These are phyloP conservation scores for Erithacus rubecula DNA, from an alignment of 2,797 vertebrate species.

Conservation along the genomic window DNA sequence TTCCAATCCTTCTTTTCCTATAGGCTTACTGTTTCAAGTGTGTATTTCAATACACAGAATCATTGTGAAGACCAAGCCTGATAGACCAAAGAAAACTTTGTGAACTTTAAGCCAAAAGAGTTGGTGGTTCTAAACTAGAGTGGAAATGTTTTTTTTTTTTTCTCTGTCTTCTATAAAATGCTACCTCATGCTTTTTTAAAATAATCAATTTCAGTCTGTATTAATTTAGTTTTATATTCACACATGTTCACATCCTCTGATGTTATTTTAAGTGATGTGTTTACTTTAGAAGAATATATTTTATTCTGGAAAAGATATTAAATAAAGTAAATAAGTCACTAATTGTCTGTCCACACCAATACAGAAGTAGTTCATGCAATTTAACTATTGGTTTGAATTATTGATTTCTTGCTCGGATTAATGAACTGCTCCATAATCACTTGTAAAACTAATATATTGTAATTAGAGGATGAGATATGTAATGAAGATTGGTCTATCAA, in stretches of 20 bases:
- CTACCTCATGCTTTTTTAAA: not conserved
- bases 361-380: conserved; percentile 29
- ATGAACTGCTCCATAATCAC: conserved; percentile 54
- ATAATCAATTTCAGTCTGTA: not conserved
- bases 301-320: not conserved
- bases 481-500: conserved; percentile 52
- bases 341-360: conserved; percentile 3
- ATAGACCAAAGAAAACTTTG: not conserved
- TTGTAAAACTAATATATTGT: conserved; percentile 60
- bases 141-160: not conserved
- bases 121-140: not conserved
- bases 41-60: not conserved
- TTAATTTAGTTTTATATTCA: not conserved
- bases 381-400: conserved; percentile 68
- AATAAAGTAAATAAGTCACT: conserved; percentile 41
- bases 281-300: not conserved
- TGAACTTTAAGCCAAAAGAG: not conserved
- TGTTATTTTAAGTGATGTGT: not conserved
- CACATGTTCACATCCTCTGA: not conserved
- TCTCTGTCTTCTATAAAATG: not conserved
- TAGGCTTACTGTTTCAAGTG: not conserved
- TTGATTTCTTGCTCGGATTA: conserved; percentile 71
- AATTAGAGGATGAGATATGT: conserved; percentile 62
- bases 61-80: not conserved
- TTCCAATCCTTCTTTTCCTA: not conserved